These are phyloP conservation scores for Antheraea yamamai DNA, from an alignment of 2,888 invertebrate genomes.

Conservation along the genomic window DNA sequence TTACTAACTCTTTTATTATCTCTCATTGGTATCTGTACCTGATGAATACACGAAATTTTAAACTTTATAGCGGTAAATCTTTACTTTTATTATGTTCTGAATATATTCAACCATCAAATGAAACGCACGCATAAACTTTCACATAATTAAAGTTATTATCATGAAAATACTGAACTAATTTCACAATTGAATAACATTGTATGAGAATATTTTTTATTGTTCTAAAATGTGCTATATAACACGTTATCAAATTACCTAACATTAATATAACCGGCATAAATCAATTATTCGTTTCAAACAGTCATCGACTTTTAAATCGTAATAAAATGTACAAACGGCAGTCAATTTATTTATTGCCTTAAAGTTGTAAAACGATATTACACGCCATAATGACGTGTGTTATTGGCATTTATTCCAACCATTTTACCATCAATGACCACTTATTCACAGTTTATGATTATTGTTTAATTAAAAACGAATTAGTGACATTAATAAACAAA, in stretches of 20 bases:
- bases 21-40: neutral
- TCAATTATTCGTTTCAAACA: conserved; percentile 78
- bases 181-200: neutral
- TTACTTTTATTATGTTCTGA: neutral
- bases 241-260: conserved; percentile 64
- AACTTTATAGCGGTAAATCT: neutral
- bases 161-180: conserved; percentile 1
- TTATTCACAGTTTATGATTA: conserved; percentile 70
- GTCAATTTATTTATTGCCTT: conserved; percentile 80
- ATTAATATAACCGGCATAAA: conserved; percentile 76
- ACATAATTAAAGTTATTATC: neutral
- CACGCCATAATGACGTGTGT: conserved; percentile 79
- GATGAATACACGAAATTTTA: neutral
- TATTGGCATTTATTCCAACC: conserved; percentile 77
- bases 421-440: conserved; percentile 74
- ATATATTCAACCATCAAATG: neutral
- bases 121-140: neutral
- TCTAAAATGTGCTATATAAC: conserved; percentile 40
- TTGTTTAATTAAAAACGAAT: conserved; percentile 72
- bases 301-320: conserved; percentile 80
- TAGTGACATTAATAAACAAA: conserved; percentile 51
- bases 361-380: conserved; percentile 81
- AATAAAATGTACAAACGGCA: conserved; percentile 80
- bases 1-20: neutral
- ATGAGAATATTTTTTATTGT: conserved; percentile 20